These are phyloP conservation scores for Anaspis maculata DNA, from an alignment of 2,888 invertebrate species.

Conservation along the genomic window DNA sequence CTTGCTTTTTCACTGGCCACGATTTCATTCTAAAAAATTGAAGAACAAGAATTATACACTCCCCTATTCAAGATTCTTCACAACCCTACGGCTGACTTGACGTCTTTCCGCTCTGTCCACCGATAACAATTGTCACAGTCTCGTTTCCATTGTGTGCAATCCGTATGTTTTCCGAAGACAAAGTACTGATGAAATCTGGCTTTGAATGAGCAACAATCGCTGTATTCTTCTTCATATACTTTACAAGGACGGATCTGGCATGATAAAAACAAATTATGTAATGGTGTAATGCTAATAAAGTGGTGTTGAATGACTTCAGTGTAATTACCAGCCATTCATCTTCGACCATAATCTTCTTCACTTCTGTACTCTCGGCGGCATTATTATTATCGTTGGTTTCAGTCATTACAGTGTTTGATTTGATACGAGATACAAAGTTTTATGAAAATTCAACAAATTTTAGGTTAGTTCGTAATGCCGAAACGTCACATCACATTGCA, in stretches of 20 bases:
- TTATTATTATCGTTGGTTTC: slow-evolving; percentile 1
- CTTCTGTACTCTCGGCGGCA: too few species aligned
- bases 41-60: slow-evolving; percentile 6
- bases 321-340: slow-evolving; percentile 33
- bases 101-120: slow-evolving; percentile 55
- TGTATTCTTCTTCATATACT: slow-evolving; percentile 75
- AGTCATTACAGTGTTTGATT: not conserved
- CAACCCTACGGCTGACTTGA: slow-evolving; percentile 56
- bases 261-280: too few species aligned
- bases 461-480: not conserved
- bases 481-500: too few species aligned
- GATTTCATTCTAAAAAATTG: slow-evolving; percentile 48
- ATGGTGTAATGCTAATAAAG: too few species aligned
- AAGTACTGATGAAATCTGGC: slow-evolving; percentile 83
- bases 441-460: not conserved
- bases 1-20: slow-evolving; percentile 64
- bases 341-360: slow-evolving; percentile 4
- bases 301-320: too few species aligned
- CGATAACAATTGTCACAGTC: slow-evolving; percentile 68
- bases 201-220: slow-evolving; percentile 66
- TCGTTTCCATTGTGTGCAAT: slow-evolving; percentile 73
- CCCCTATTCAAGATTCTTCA: not conserved
- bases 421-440: not conserved
- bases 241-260: slow-evolving; percentile 73
- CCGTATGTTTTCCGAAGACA: slow-evolving; percentile 59